Evolutionary conservation across 2,888 invertebrate genomes (phyloP).

Genomic region (Cacoxenus indagator): DNA sequence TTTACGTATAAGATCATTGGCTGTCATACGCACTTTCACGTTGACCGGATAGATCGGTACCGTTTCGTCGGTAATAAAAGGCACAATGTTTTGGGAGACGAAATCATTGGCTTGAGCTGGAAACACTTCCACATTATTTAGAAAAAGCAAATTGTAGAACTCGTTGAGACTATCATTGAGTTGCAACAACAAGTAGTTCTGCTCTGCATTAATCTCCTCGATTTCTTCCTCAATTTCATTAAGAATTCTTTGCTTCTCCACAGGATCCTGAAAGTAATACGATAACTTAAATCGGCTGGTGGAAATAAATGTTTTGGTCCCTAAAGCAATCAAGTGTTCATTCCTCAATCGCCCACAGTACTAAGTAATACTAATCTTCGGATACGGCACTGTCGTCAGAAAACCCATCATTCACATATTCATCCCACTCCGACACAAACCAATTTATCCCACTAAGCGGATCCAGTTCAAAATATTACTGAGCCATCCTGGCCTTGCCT

Average conservation of each 20-base stretch:
- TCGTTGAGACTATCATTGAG: conserved; percentile 57
- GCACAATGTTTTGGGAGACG: conserved; percentile 57
- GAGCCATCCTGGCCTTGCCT: too few species aligned
- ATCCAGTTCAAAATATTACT: too few species aligned
- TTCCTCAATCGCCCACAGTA: too few species aligned
- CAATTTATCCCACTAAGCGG: too few species aligned
- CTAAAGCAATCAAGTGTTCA: not conserved
- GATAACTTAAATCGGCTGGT: too few species aligned
- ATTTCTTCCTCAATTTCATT: conserved; percentile 67
- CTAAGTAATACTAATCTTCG: too few species aligned
- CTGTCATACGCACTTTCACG: conserved; percentile 54
- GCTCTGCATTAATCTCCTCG: conserved; percentile 67
- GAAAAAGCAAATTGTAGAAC: conserved; percentile 55
- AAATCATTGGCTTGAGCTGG: conserved; percentile 50
- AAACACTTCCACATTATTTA: conserved; percentile 51
- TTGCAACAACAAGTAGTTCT: conserved; percentile 58
- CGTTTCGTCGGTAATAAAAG: conserved; percentile 51
- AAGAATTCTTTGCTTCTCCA: conserved; percentile 58
- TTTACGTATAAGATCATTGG: conserved; percentile 63
- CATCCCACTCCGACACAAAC: too few species aligned
- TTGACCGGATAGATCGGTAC: conserved; percentile 51
- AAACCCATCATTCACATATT: too few species aligned
- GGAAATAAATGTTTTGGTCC: not conserved
- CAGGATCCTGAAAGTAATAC: conserved; percentile 48
- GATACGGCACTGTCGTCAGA: too few species aligned